These are phyloP conservation scores for Rhynchonycteris naso DNA, from an alignment of 2,797 vertebrate genomes.

Conservation along the genomic window DNA sequence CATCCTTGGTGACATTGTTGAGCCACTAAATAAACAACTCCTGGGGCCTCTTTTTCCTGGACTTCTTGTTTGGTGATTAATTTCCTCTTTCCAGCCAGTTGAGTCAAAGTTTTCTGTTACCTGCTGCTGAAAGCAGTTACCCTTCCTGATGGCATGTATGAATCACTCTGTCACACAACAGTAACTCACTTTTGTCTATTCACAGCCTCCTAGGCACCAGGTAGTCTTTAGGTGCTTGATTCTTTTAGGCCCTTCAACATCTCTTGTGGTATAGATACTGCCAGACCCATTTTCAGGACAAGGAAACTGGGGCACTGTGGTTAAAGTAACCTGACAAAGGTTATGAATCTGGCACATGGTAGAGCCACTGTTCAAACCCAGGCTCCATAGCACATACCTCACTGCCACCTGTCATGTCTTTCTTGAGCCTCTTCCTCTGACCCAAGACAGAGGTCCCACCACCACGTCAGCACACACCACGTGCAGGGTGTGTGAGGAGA, in stretches of 20 bases:
- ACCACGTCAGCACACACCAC: fast-evolving
- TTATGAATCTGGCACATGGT: background rate
- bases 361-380: background rate
- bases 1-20: conserved; percentile 1
- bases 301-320: background rate
- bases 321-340: background rate
- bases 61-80: conserved; percentile 10
- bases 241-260: background rate
- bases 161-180: background rate
- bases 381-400: background rate
- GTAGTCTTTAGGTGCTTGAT: background rate
- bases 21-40: conserved; percentile 27
- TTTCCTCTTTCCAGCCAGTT: background rate
- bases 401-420: fast-evolving
- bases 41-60: background rate
- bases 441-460: background rate
- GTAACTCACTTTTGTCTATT: background rate
- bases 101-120: conserved; percentile 29
- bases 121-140: background rate
- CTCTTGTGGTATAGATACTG: background rate
- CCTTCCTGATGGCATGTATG: background rate
- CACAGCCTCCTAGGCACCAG: background rate
- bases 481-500: background rate
- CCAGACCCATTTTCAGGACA: background rate
- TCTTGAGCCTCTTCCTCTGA: background rate